Evolutionary conservation across 2,888 invertebrate species (phyloP), one percentile per base, ranked within the genome.

Genomic region (Dorcus parallelipipedus): DNA sequence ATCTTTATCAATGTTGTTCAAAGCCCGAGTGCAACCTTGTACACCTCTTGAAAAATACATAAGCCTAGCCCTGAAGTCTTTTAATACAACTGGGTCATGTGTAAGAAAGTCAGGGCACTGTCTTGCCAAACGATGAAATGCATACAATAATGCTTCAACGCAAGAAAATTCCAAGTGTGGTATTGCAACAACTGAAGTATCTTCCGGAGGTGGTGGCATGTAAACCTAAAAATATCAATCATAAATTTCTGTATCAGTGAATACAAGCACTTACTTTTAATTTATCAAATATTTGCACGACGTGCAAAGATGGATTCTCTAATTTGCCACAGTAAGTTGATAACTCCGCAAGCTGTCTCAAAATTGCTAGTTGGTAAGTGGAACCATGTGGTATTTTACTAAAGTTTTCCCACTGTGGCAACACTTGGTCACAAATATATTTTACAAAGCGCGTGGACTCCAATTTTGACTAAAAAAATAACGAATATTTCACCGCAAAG

Each of bases 11-110:
- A 64, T 38, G 55, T 57, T 67, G 39, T 61, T 64, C 0, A 69
- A 49, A 0, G 66, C 64, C 43, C 69, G 70, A 59, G 84, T 84
- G 70, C 87, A 95, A 61, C 92, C 94, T 80, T 95, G 95, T 59
- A 94, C 92, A 38, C 94, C 90, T 60, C 95, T 84, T 0, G 96
- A 95, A 73, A 97, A 91, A 78, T 95, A 97, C 76, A 95, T 95
- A 61, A 97, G 80, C 66, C 97, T 84, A 47, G 90, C 79, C 63
- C 93, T 86, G 69, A 97, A 90, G 71, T 95, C 93, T 76, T 95
- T 95, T 7, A 95, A 80, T 67, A 86, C 83, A 9, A 80, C 78
- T 9, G 88, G 86, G 71, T 91, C 89, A 20, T 88, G 84, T 63
- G 89, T 85, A 52, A 93, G 79, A 76, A 88, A 90, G 59, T 90